These are phyloP conservation scores for Cyrtorhinus lividipennis DNA, from an alignment of 1,140 invertebrate species.

Conservation along the genomic window DNA sequence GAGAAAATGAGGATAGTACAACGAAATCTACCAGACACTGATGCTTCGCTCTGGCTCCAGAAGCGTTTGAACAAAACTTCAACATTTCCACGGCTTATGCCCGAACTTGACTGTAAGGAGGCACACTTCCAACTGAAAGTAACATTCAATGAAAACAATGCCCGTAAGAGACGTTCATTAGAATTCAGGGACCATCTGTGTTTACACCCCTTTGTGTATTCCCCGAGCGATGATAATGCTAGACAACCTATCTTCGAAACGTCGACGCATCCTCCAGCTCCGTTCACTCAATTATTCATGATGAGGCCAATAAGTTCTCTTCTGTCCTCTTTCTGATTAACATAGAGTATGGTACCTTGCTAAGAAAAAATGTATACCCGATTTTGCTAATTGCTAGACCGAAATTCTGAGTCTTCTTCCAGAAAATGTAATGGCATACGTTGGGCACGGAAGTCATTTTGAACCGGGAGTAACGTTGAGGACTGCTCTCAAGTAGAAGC, in stretches of 20 bases:
- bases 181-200: conserved; percentile 5
- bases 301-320: background rate
- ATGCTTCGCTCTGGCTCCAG: background rate
- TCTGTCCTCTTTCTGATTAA: too few relatives aligned
- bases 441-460: too few relatives aligned
- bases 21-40: background rate
- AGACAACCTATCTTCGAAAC: background rate
- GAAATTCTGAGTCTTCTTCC: too few relatives aligned
- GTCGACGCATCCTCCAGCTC: background rate
- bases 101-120: background rate
- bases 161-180: background rate
- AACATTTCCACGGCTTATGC: background rate
- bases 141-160: background rate
- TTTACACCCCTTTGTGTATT: conserved; percentile 9
- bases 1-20: too few relatives aligned
- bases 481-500: too few relatives aligned
- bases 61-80: background rate
- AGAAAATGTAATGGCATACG: too few relatives aligned
- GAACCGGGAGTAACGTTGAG: too few relatives aligned
- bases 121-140: background rate
- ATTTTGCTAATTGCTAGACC: too few relatives aligned
- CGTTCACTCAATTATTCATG: background rate
- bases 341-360: too few relatives aligned
- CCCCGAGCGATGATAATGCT: background rate
- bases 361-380: too few relatives aligned